Evolutionary conservation across 2,888 invertebrate genomes (phyloP).

Genomic region (Escarpia spicata): DNA sequence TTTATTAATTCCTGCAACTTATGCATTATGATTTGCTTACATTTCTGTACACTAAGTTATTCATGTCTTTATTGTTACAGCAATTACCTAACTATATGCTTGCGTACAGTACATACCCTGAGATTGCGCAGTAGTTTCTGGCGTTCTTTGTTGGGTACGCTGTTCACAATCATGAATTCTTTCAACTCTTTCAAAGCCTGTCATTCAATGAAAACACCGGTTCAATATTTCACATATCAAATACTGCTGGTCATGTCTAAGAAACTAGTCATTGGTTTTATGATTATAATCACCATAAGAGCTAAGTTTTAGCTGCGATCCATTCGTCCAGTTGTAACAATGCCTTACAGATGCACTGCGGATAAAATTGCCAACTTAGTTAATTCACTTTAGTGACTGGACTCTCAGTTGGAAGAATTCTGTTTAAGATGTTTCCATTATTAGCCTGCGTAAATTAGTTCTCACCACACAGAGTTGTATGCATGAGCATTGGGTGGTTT

Average conservation of each 20-base stretch:
- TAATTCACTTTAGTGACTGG: no score
- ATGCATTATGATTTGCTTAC: background rate
- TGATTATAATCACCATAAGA: no score
- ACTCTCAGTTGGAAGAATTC: no score
- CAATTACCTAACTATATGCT: background rate
- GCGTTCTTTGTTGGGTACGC: conserved; percentile 58
- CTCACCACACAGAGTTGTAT: no score
- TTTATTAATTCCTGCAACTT: no score
- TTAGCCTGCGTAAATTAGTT: no score
- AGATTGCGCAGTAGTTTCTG: conserved; percentile 64
- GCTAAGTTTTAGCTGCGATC: no score
- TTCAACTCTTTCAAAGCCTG: conserved; percentile 55
- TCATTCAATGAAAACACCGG: background rate
- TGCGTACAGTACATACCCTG: conserved; percentile 47
- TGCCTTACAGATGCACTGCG: no score
- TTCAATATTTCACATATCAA: background rate
- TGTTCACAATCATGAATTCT: conserved; percentile 58
- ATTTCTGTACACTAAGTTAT: background rate
- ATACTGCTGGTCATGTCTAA: background rate
- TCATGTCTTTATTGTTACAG: background rate
- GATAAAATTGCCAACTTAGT: no score
- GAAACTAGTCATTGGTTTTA: background rate
- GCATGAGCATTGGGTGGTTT: no score
- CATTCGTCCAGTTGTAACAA: no score
- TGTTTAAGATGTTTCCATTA: no score